phyloP scores from a whole-genome alignment of 2,797 vertebrate genomes.

The Sebastes hubbsi region DNA sequence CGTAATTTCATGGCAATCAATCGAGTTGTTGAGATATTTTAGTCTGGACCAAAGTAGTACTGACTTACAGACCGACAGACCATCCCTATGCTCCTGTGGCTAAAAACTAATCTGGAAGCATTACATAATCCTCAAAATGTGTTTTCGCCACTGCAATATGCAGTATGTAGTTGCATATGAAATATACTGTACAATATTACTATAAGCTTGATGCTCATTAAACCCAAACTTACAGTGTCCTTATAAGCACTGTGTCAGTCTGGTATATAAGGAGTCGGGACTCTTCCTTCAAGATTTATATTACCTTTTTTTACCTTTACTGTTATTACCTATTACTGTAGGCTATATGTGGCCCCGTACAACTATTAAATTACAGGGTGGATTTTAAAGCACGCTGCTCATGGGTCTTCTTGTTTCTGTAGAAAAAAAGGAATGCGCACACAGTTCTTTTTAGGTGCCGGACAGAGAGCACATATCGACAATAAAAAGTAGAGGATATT shows the following conservation, averaged over 20 bases:
- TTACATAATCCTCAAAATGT: background rate
- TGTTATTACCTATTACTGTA: background rate
- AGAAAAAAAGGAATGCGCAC: background rate
- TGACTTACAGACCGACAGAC: background rate
- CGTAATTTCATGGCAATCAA: background rate
- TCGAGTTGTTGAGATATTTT: background rate
- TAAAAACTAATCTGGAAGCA: background rate
- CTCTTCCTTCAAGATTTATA: background rate
- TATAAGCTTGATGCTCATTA: background rate
- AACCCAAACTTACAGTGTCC: background rate
- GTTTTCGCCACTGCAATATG: background rate
- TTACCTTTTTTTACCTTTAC: background rate
- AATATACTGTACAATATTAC: background rate
- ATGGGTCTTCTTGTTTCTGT: background rate
- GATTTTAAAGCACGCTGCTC: background rate
- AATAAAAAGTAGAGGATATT: background rate
- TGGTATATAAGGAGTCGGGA: background rate
- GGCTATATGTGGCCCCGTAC: background rate
- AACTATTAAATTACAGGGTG: background rate
- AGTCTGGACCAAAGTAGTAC: background rate
- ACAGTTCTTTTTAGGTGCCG: background rate
- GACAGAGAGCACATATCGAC: background rate
- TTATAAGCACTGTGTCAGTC: background rate
- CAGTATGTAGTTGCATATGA: background rate
- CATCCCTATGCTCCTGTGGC: background rate